Percentiles rank a stretch among this genome's conserved stretches.
Evolutionary conservation across 2,888 invertebrate genomes (phyloP).

Genomic region (Agrotis clavis): DNA sequence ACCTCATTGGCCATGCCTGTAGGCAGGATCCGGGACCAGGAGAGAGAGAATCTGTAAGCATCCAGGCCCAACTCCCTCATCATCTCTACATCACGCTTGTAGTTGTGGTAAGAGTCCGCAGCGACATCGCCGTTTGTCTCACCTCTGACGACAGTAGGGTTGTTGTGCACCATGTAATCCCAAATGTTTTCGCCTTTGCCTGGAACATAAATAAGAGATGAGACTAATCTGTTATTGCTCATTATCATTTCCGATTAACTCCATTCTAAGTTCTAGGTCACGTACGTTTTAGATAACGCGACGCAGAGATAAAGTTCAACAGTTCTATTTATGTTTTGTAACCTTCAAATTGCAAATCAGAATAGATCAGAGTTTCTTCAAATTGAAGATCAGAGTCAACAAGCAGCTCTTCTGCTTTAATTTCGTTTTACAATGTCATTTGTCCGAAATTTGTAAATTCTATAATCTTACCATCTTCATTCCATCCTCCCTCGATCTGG

Average conservation of each 20-base stretch:
- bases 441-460: too few species aligned
- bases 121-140: conserved; percentile 91
- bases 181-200: conserved; percentile 80
- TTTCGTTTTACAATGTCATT: background rate
- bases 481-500: conserved; percentile 81
- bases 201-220: conserved; percentile 40
- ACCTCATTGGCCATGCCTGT: conserved; percentile 85
- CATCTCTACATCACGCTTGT: conserved; percentile 90
- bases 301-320: conserved; percentile 5
- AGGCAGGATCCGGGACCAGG: conserved; percentile 86
- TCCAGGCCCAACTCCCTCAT: conserved; percentile 74
- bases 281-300: background rate
- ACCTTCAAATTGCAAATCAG: background rate
- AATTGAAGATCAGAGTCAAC: background rate
- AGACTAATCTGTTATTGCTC: too few species aligned
- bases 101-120: conserved; percentile 91
- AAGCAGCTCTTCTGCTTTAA: too few species aligned
- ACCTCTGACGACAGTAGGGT: conserved; percentile 72
- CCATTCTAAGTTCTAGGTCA: background rate
- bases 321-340: background rate
- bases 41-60: conserved; percentile 89
- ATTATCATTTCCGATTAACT: background rate
- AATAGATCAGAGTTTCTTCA: background rate
- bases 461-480: conserved; percentile 74
- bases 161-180: conserved; percentile 77